Base-by-base conservation (phyloP, 2,888 invertebrate genomes). In the Podotricha telesiphe region DNA sequence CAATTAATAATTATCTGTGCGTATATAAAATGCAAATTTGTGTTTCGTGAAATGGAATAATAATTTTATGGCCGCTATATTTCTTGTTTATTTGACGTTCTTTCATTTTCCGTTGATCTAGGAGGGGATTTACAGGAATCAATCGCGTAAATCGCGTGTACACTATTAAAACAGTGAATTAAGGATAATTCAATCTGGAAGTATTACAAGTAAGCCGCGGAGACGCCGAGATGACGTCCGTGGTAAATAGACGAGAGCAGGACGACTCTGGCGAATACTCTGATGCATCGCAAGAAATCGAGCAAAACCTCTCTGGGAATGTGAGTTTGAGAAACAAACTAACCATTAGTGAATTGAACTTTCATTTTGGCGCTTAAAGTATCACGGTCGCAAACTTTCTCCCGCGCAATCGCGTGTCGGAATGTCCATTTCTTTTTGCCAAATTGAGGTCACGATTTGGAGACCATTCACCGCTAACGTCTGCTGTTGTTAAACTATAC, bases 151-250 rank as follows among this genome's bases (percentile, higher is more conserved):
- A 82, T 81, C 81, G 81, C 76, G 77, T 67, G 76, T 76, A 75
- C 78, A 79, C 74, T 75, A 76, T 75, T 71, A 77, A 75, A 76
- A 73, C 70, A 65, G 77, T 76, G 72, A 79, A 80, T 75, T 71
- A 81, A 86, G 84, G 76, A 81, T 79, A 55, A 81, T n/a, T 79
- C 86, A 92, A 89, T 82, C 91, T 91, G 92, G 92, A 91, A 87
- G 87, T 91, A 74, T 76, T 91, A 80, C 87, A 87, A 83, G 89
- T 86, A 75, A 86, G 85, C 75, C 85, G 85, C 71, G 86, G 86
- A 85, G 89, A 88, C 87, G 88, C 86, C 81, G 86, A 88, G 75
- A 93, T 93, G 91, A 93, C 93, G 89, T 88, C 93, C 83, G 85
- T 91, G 73, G 85, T 82, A 64, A 85, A 88, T 77, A 86, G 88